Percentiles rank a stretch among this genome's conserved stretches.
These are phyloP conservation scores for Poeciliopsis gracilis DNA, from an alignment of 2,797 vertebrate genomes.

Conservation along the genomic window DNA sequence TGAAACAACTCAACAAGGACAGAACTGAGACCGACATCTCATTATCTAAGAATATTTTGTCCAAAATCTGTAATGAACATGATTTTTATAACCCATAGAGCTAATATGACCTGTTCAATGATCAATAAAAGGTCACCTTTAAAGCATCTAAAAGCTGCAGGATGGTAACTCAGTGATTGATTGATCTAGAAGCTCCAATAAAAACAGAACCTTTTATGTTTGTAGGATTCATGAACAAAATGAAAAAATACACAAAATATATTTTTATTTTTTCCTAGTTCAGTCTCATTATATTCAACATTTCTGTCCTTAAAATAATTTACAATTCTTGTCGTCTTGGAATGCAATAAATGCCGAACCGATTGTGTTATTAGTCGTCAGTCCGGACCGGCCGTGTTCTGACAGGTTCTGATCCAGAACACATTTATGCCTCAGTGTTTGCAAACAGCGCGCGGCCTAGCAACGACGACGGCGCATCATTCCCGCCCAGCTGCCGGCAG, in stretches of 20 bases:
- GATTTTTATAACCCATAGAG: too few relatives aligned
- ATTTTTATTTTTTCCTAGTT: not conserved
- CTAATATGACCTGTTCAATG: too few relatives aligned
- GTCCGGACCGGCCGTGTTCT: not conserved
- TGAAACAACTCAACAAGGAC: too few relatives aligned
- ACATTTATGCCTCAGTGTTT: constrained; percentile 2
- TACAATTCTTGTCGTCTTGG: not conserved
- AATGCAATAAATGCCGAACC: not conserved
- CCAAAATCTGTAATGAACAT: too few relatives aligned
- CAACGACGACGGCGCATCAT: not conserved
- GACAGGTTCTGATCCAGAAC: not conserved
- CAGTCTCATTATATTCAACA: not conserved
- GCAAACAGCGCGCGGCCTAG: not conserved
- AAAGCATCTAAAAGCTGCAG: not conserved
- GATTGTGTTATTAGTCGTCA: not conserved
- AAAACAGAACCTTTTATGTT: not conserved
- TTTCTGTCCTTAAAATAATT: not conserved
- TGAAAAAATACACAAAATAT: too few relatives aligned
- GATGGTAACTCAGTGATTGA: not conserved
- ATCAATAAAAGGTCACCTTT: not conserved
- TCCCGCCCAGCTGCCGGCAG: not conserved
- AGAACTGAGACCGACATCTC: too few relatives aligned
- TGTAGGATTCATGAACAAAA: not conserved
- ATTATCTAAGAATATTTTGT: too few relatives aligned
- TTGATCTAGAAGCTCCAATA: not conserved